A percentile compares a stretch with the other conserved stretches of the same genome.
Evolutionary conservation across 2,888 invertebrate genomes (phyloP).

Genomic region (Leptothorax acervorum): DNA sequence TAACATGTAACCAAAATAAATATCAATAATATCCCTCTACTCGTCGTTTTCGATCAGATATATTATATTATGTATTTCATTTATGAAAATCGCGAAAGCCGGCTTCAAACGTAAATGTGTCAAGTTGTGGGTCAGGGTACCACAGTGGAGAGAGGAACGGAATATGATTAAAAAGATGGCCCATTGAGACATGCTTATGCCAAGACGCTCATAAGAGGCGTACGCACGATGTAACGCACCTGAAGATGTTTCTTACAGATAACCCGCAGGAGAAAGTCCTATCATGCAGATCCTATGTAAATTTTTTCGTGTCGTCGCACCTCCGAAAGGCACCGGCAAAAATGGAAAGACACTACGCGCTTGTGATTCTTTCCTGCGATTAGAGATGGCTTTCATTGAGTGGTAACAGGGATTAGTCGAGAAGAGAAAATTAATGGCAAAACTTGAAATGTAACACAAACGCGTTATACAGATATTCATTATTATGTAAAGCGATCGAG

Average conservation of each 20-base stretch:
- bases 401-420: background rate
- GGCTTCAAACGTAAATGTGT: constrained; percentile 12
- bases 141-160: constrained; percentile 27
- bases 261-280: constrained; percentile 67
- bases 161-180: constrained; percentile 38
- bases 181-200: constrained; percentile 39
- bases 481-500: constrained; percentile 12
- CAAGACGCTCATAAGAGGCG: constrained; percentile 10
- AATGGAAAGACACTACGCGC: constrained; percentile 21
- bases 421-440: constrained; percentile 8
- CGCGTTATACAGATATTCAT: constrained; percentile 8
- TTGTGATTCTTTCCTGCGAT: constrained; percentile 9
- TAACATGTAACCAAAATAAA: background rate
- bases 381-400: background rate
- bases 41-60: background rate
- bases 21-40: background rate
- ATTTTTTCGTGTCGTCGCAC: constrained; percentile 44
- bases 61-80: background rate
- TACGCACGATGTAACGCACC: constrained; percentile 34
- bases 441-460: constrained; percentile 7
- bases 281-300: constrained; percentile 56
- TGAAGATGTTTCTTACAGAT: constrained; percentile 62
- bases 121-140: constrained; percentile 48
- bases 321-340: constrained; percentile 18
- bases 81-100: background rate